phyloP scores from a whole-genome alignment of 2,888 invertebrate genomes.

The Protophormia terraenovae region DNA sequence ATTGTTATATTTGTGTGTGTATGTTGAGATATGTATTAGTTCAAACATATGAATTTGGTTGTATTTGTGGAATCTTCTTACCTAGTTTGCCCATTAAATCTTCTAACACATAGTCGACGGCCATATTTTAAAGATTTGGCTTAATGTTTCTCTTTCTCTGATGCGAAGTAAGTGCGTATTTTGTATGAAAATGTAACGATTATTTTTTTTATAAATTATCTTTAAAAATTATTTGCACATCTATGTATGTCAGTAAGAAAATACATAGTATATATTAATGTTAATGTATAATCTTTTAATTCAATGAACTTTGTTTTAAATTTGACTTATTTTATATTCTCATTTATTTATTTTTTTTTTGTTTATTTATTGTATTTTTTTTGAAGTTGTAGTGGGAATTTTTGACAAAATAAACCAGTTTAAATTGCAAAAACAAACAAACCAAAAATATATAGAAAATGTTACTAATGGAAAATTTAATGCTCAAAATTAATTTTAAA shows the following conservation, averaged over 20 bases:
- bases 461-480: background rate
- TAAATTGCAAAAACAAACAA: constrained; percentile 33
- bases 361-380: constrained; percentile 4
- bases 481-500: background rate
- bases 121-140: constrained; percentile 80
- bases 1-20: background rate
- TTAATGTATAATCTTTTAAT: background rate
- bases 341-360: background rate
- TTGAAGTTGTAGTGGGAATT: background rate
- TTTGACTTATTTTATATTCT: background rate
- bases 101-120: constrained; percentile 85
- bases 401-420: constrained; percentile 50
- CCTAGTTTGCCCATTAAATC: constrained; percentile 87
- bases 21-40: background rate
- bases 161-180: constrained; percentile 9
- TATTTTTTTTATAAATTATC: constrained; percentile 22
- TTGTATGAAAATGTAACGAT: constrained; percentile 40
- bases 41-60: background rate
- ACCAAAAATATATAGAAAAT: background rate
- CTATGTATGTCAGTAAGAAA: no score
- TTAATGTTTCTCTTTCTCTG: background rate
- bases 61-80: constrained; percentile 75
- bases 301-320: constrained; percentile 24
- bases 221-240: constrained; percentile 15
- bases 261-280: constrained; percentile 5